Conservation (phyloP, 2,888 invertebrate genomes). For the Ophion slaviceki region DNA sequence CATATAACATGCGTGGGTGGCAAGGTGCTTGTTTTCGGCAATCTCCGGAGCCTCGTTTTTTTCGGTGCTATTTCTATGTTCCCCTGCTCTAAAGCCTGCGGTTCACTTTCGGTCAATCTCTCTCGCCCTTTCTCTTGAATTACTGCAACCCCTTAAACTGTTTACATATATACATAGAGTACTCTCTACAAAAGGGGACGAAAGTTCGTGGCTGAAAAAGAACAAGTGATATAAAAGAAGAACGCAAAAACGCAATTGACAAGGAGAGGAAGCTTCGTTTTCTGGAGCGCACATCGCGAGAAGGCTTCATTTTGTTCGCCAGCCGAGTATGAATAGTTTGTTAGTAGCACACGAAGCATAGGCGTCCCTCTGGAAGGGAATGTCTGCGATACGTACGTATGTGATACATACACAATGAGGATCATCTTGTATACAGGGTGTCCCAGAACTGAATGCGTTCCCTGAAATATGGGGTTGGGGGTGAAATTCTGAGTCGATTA, state of each 20-base stretch:
- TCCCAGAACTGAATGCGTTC: too few species aligned
- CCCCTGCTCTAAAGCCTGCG: background rate
- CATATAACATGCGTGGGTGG: background rate
- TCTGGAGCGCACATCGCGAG: constrained; percentile 1
- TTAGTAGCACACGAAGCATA: constrained; percentile 43
- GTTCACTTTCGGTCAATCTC: background rate
- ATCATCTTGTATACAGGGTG: background rate
- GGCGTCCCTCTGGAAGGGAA: background rate
- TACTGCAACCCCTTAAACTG: background rate
- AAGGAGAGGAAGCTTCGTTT: constrained; percentile 9
- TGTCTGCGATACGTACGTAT: background rate
- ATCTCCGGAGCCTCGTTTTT: background rate
- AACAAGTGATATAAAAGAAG: constrained; percentile 23
- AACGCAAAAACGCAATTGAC: constrained; percentile 6
- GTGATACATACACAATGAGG: background rate
- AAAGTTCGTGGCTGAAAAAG: background rate
- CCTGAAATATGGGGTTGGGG: too few species aligned
- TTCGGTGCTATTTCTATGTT: background rate
- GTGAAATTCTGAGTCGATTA: too few species aligned
- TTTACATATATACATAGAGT: background rate
- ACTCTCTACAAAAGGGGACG: background rate
- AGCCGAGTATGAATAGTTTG: constrained; percentile 62
- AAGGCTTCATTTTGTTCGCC: constrained; percentile 34
- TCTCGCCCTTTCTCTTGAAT: background rate
- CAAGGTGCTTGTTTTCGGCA: background rate